Evolutionary conservation across 2,113 vertebrate species (phyloP).

Genomic region (Tetrax tetrax): DNA sequence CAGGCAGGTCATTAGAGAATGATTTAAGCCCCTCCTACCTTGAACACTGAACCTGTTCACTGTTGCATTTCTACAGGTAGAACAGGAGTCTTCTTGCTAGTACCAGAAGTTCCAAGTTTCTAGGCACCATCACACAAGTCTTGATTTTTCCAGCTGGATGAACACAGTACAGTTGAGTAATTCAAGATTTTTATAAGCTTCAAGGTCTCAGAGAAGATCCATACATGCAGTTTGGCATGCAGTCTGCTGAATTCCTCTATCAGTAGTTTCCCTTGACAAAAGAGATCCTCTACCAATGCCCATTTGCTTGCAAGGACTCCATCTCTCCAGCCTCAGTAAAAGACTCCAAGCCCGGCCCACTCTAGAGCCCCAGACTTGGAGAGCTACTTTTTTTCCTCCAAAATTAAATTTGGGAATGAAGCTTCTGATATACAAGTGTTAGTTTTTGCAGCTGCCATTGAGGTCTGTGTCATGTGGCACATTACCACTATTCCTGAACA

Average conservation of each 20-base stretch:
- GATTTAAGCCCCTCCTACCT: background rate
- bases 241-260: background rate
- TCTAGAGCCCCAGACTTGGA: background rate
- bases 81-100: background rate
- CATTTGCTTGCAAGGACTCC: background rate
- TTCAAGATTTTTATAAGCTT: background rate
- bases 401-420: background rate
- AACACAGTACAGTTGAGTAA: background rate
- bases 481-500: background rate
- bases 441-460: background rate
- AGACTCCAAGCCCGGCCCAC: background rate
- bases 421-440: too few species aligned
- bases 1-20: background rate
- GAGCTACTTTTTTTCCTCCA: background rate
- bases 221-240: background rate
- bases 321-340: background rate
- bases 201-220: background rate
- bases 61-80: background rate
- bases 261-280: background rate
- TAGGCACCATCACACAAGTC: background rate
- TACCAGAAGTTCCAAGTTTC: background rate
- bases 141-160: background rate
- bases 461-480: background rate
- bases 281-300: background rate
- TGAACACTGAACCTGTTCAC: background rate